These are phyloP conservation scores for Eulemur mongoz DNA, from an alignment of 2,797 vertebrate species.

Conservation along the genomic window DNA sequence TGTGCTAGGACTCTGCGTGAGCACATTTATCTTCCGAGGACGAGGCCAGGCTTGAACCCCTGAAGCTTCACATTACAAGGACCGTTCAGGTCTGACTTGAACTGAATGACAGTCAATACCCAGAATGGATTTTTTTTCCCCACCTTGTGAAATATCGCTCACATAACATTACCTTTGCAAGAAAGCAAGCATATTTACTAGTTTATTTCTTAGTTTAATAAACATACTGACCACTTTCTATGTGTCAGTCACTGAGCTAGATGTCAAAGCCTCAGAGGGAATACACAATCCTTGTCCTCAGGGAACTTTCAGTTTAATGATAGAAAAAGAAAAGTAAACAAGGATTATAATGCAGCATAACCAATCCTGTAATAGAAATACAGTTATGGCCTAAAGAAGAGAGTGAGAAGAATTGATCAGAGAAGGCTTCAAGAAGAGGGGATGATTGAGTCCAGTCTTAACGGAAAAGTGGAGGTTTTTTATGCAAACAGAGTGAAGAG, in stretches of 20 bases:
- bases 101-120: neutral
- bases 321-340: neutral
- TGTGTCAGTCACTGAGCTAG: neutral
- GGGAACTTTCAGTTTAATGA: neutral
- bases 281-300: neutral
- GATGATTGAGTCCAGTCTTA: neutral
- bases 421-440: neutral
- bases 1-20: neutral
- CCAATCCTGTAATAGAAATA: neutral
- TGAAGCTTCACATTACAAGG: neutral
- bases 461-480: neutral
- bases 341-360: neutral
- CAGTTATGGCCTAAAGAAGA: neutral
- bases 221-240: neutral
- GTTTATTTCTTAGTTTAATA: conserved; percentile 28
- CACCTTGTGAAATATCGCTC: conserved; percentile 6
- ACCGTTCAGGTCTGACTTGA: neutral
- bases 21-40: neutral
- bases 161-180: conserved; percentile 1
- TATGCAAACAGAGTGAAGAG: neutral
- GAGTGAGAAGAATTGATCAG: neutral
- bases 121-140: neutral
- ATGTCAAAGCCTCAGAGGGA: neutral
- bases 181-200: neutral
- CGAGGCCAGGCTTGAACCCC: neutral